These are phyloP conservation scores for Trochalopteron elliotii DNA, from an alignment of 2,113 vertebrate genomes.

Conservation along the genomic window DNA sequence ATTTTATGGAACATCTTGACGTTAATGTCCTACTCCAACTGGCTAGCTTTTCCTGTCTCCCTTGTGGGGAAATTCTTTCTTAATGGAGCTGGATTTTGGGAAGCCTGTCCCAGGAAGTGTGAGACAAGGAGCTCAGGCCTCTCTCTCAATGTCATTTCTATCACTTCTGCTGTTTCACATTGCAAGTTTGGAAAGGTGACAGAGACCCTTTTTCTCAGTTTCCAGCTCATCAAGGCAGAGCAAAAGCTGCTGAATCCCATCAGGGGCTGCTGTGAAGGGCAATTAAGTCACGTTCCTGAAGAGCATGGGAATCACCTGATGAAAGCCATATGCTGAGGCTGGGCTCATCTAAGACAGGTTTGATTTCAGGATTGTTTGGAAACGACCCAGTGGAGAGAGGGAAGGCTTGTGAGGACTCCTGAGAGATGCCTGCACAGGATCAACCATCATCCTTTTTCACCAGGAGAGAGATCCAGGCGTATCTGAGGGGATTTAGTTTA, in stretches of 20 bases:
- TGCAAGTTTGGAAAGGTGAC: neutral
- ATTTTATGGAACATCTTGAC: neutral
- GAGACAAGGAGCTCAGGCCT: neutral
- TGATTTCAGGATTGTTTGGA: constrained; percentile 19
- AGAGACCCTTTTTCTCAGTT: neutral
- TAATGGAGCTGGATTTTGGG: neutral
- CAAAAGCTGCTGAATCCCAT: neutral
- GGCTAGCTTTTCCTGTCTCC: neutral
- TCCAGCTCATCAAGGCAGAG: neutral
- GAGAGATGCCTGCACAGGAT: constrained; percentile 19
- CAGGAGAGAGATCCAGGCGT: neutral
- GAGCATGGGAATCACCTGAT: constrained; percentile 23
- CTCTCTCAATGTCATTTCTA: neutral
- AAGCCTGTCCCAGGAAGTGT: neutral
- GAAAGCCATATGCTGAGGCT: constrained; percentile 18
- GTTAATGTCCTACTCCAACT: neutral
- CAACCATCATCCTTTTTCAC: neutral
- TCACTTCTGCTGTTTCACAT: neutral
- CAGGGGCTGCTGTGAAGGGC: neutral
- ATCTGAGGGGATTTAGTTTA: neutral
- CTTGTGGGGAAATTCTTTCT: neutral
- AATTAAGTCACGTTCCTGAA: neutral
- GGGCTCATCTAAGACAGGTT: neutral
- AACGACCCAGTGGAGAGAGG: neutral
- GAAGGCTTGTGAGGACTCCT: neutral